Percentiles rank a stretch among this genome's conserved stretches.
Evolutionary conservation across 2,113 vertebrate genomes (phyloP).

Genomic region (Scopus umbretta): DNA sequence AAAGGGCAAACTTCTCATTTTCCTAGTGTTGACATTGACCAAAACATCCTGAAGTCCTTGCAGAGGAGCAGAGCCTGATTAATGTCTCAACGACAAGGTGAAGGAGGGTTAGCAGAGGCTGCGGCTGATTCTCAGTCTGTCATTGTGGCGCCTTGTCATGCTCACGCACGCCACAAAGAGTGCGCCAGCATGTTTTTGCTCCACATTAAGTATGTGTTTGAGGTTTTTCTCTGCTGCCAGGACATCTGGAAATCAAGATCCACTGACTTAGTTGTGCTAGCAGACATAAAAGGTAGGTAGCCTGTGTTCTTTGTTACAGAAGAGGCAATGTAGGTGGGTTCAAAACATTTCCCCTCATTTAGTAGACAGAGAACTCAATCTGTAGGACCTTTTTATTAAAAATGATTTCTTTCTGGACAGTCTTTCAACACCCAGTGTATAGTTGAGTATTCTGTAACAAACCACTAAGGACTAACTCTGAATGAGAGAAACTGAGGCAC

Average conservation of each 20-base stretch:
- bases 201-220: neutral
- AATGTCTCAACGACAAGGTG: conserved; percentile 14
- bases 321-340: neutral
- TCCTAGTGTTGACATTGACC: conserved; percentile 34
- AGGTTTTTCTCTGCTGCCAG: neutral
- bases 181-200: neutral
- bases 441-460: neutral
- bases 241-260: neutral
- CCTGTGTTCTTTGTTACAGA: neutral
- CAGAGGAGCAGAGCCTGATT: conserved; percentile 45
- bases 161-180: neutral
- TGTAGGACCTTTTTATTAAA: neutral
- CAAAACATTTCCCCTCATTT: neutral
- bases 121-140: neutral
- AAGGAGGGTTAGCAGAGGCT: neutral
- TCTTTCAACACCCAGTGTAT: neutral
- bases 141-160: neutral
- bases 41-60: conserved; percentile 40
- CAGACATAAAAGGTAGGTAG: neutral
- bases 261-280: neutral
- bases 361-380: neutral
- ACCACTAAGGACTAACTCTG: neutral
- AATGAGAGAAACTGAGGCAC: neutral
- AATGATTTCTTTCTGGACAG: neutral
- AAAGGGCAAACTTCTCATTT: conserved; percentile 67